Percentiles rank a stretch among this genome's conserved stretches.
Conservation (phyloP, 2,797 vertebrate genomes). For the Sebastiscus tertius region DNA sequence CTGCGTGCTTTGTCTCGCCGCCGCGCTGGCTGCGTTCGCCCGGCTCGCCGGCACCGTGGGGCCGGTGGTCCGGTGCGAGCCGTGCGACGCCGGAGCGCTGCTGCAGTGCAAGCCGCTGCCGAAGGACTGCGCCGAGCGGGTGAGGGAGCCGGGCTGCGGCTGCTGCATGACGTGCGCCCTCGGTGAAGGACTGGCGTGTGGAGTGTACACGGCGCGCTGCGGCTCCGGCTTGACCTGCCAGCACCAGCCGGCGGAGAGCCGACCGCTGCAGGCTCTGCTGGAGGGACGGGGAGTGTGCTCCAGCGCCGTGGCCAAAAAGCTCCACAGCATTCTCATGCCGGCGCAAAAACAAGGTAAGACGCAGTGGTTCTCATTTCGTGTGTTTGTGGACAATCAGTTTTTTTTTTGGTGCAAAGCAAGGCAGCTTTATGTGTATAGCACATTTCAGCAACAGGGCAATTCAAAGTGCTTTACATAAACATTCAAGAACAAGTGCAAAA, state of each 20-base stretch:
- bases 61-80: slow-evolving; percentile 92
- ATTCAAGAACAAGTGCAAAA: no score
- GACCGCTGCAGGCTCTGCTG: slow-evolving; percentile 91
- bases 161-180: slow-evolving; percentile 95
- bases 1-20: slow-evolving; percentile 83
- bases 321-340: slow-evolving; percentile 52
- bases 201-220: slow-evolving; percentile 94
- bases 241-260: slow-evolving; percentile 83
- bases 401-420: background rate
- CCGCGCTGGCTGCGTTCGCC: slow-evolving; percentile 80
- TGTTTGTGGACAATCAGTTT: background rate
- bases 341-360: slow-evolving; percentile 72
- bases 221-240: slow-evolving; percentile 89
- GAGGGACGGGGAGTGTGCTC: slow-evolving; percentile 91
- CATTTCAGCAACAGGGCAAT: no score
- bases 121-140: slow-evolving; percentile 85
- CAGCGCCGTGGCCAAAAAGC: slow-evolving; percentile 73
- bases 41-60: slow-evolving; percentile 82
- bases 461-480: no score
- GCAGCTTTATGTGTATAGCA: no score
- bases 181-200: slow-evolving; percentile 85
- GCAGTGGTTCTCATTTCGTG: background rate
- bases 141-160: slow-evolving; percentile 93
- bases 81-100: slow-evolving; percentile 87
- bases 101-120: slow-evolving; percentile 89